phyloP scores from a whole-genome alignment of 2,797 vertebrate species.

The Crocodylus rhombifer region DNA sequence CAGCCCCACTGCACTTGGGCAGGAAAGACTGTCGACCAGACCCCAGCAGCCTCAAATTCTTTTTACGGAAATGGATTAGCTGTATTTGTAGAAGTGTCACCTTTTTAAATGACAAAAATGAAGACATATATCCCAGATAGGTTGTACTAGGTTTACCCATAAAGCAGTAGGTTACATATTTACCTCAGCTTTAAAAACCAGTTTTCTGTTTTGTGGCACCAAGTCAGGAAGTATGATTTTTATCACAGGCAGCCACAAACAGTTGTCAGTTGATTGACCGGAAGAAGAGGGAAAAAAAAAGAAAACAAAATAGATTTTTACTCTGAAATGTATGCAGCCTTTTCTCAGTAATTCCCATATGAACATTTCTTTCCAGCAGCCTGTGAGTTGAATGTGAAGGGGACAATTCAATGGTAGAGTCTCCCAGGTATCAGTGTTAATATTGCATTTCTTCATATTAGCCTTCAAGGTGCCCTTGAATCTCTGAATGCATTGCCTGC shows the following conservation, averaged over 20 bases:
- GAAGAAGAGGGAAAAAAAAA: background rate
- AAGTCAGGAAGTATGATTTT: background rate
- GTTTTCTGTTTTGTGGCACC: background rate
- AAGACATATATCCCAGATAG: background rate
- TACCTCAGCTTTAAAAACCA: background rate
- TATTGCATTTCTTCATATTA: no score
- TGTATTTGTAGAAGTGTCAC: background rate
- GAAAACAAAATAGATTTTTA: background rate
- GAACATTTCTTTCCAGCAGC: background rate
- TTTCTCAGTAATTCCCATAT: background rate
- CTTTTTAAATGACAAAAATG: background rate
- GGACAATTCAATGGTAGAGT: no score
- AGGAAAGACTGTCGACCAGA: no score
- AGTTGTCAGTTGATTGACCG: background rate
- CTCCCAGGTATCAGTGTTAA: no score
- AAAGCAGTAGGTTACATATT: background rate
- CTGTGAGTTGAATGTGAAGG: background rate
- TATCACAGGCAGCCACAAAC: background rate
- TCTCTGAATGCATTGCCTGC: no score
- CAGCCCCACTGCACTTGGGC: no score
- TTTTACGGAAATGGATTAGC: background rate
- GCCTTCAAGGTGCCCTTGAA: no score
- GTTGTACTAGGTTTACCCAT: background rate
- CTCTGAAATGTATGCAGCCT: accelerated
- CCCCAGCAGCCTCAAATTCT: background rate